Evolutionary conservation across 1,140 invertebrate species (phyloP).

Genomic region (Pogonomyrmex barbatus): DNA sequence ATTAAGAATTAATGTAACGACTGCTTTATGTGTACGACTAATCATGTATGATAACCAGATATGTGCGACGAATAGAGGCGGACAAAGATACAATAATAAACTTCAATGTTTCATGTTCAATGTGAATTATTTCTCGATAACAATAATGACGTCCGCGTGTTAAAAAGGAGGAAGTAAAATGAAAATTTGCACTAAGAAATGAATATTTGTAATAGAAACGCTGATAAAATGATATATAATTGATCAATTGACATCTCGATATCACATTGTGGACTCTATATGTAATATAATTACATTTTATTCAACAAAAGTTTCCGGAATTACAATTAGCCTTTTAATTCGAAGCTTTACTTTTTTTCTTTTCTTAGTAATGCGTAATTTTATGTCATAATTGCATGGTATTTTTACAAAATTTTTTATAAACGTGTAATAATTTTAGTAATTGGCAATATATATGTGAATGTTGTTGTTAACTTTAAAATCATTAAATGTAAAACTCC

Average conservation of each 20-base stretch:
- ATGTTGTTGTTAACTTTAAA: not conserved
- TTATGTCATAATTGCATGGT: not conserved
- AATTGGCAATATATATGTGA: not conserved
- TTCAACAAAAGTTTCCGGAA: not conserved
- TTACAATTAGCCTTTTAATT: not conserved
- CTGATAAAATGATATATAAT: not conserved
- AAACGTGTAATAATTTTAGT: not conserved
- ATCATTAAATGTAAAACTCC: not conserved
- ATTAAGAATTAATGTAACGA: conserved; percentile 1
- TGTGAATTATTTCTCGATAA: not conserved
- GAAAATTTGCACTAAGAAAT: not conserved
- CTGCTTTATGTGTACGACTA: not conserved
- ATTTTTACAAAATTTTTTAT: conserved; percentile 22
- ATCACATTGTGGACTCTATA: not conserved
- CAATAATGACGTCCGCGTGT: not conserved
- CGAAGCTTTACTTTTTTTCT: not conserved
- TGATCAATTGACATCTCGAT: not conserved
- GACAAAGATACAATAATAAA: not conserved
- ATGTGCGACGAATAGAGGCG: not conserved
- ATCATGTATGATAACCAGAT: not conserved
- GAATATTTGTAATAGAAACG: not conserved
- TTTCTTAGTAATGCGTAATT: not conserved
- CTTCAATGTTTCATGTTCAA: not conserved
- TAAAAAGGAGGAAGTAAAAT: not conserved
- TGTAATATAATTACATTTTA: not conserved